Conservation (phyloP, 2,888 invertebrate genomes). For the Lepidonotus clava region DNA sequence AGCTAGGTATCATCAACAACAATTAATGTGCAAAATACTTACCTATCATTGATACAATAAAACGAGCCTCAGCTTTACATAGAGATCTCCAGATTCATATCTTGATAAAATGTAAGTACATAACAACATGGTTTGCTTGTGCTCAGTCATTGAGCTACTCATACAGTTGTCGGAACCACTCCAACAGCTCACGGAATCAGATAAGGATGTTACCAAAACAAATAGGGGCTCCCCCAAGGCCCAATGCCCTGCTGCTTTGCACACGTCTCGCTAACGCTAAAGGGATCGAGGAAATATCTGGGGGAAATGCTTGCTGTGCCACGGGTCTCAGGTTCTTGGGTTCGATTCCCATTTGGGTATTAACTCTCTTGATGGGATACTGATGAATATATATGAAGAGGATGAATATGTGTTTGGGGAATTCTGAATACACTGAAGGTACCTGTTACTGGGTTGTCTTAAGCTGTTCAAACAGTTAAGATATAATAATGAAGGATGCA, state of each 20-base stretch:
- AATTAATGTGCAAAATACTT: not conserved
- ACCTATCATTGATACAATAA: not conserved
- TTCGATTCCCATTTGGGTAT: too few species aligned
- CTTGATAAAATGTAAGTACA: too few species aligned
- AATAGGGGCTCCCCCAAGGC: not conserved
- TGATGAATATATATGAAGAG: not conserved
- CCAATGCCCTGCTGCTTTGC: not conserved
- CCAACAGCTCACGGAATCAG: not conserved
- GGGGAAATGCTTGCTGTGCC: too few species aligned
- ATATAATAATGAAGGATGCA: too few species aligned
- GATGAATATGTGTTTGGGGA: not conserved
- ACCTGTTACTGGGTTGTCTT: too few species aligned
- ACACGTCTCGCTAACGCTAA: too few species aligned
- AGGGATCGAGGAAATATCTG: too few species aligned
- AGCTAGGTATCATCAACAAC: not conserved
- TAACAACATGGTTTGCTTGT: too few species aligned
- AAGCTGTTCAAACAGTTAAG: too few species aligned
- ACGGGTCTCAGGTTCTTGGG: too few species aligned
- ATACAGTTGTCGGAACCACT: not conserved
- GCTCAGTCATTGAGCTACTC: too few species aligned
- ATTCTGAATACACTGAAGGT: too few species aligned
- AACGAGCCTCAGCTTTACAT: not conserved
- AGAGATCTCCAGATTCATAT: not conserved
- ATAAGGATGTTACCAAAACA: not conserved
- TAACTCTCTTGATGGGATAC: not conserved